These are phyloP conservation scores for Zaprionus lineosus DNA, from an alignment of 2,888 invertebrate genomes.

Conservation along the genomic window DNA sequence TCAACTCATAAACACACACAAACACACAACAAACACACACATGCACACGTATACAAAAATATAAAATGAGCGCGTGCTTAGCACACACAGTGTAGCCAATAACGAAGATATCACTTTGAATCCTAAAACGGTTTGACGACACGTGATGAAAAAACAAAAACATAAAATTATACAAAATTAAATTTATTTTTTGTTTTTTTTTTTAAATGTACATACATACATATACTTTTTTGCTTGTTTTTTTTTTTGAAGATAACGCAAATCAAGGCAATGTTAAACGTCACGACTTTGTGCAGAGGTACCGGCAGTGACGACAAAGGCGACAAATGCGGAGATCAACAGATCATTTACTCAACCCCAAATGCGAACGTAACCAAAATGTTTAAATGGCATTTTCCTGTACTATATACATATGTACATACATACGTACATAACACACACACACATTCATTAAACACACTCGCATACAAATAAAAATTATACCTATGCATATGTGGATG, in stretches of 20 bases:
- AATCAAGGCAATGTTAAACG: slow-evolving; percentile 66
- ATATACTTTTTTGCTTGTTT: background rate
- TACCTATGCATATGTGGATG: slow-evolving; percentile 11
- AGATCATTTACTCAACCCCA: slow-evolving; percentile 68
- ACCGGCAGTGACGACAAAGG: slow-evolving; percentile 24
- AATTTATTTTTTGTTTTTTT: no score
- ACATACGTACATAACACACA: slow-evolving; percentile 10
- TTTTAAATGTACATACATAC: slow-evolving; percentile 5
- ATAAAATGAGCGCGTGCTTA: slow-evolving; percentile 16
- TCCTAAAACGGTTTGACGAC: slow-evolving; percentile 35
- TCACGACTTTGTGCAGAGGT: slow-evolving; percentile 37
- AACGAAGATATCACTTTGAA: slow-evolving; percentile 15
- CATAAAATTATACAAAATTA: background rate
- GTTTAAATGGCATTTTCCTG: slow-evolving; percentile 73
- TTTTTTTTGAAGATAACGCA: slow-evolving; percentile 51
- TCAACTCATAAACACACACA: background rate
- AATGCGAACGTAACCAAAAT: slow-evolving; percentile 56
- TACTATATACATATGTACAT: slow-evolving; percentile 23
- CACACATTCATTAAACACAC: background rate
- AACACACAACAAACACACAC: slow-evolving; percentile 4
- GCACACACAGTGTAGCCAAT: slow-evolving; percentile 51
- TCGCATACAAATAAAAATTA: background rate
- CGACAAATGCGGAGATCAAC: slow-evolving; percentile 71
- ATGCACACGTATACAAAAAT: no score
- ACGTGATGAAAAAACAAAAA: slow-evolving; percentile 52